Evolutionary conservation across 2,888 invertebrate genomes (phyloP).

Genomic region (Cistogaster globosa): DNA sequence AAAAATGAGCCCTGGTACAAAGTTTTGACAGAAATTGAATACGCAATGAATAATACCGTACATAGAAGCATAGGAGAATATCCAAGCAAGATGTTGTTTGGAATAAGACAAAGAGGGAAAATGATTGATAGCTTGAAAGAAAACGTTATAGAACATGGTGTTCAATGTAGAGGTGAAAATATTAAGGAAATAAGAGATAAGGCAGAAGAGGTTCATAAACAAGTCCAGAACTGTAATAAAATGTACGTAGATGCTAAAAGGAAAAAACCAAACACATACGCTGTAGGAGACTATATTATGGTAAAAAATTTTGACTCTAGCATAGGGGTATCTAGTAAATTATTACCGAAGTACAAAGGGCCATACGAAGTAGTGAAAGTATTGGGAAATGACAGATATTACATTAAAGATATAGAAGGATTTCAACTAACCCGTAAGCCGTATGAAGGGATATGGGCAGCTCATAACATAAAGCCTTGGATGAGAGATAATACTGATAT

Average conservation of each 20-base stretch:
- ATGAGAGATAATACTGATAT: neutral
- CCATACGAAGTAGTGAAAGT: neutral
- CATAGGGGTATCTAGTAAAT: neutral
- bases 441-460: constrained; percentile 19
- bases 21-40: constrained; percentile 51
- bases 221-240: constrained; percentile 44
- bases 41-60: constrained; percentile 67
- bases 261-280: neutral
- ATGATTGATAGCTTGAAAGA: constrained; percentile 51
- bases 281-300: neutral
- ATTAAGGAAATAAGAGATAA: constrained; percentile 24
- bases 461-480: constrained; percentile 11
- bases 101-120: constrained; percentile 54
- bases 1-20: constrained; percentile 41
- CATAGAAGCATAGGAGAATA: constrained; percentile 53
- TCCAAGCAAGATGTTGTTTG: constrained; percentile 65
- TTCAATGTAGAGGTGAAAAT: constrained; percentile 1
- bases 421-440: neutral
- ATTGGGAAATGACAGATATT: neutral
- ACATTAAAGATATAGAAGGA: neutral
- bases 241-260: constrained; percentile 11
- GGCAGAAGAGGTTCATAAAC: constrained; percentile 49
- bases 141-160: constrained; percentile 26
- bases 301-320: neutral
- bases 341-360: neutral